These are phyloP conservation scores for Campoplex capitator DNA, from an alignment of 2,888 invertebrate species.

Conservation along the genomic window DNA sequence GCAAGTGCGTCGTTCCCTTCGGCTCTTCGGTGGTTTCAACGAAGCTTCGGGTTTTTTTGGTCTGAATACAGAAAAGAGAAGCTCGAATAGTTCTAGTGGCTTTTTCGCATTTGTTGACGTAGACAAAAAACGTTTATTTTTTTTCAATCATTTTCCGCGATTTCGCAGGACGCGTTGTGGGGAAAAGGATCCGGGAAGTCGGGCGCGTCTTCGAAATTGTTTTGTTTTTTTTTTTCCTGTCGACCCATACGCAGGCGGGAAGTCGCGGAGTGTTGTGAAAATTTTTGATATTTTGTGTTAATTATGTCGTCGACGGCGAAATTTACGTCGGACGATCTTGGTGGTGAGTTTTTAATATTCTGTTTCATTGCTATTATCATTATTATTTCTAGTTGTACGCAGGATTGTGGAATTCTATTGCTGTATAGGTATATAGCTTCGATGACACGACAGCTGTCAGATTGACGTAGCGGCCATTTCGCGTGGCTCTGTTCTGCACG, in stretches of 20 bases:
- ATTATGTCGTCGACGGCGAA: conserved; percentile 80
- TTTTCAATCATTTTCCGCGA: neutral
- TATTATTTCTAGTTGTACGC: neutral
- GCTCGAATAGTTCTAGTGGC: neutral
- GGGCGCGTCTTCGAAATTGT: conserved; percentile 39
- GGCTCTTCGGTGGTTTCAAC: conserved; percentile 41
- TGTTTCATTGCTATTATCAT: neutral
- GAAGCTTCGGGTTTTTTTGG: conserved; percentile 15
- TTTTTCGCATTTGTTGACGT: conserved; percentile 5
- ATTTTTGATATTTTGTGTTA: conserved; percentile 10
- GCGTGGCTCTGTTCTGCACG: conserved; percentile 72
- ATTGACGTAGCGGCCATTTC: conserved; percentile 79
- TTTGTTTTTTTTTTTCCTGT: conserved; percentile 45
- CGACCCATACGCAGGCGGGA: conserved; percentile 35
- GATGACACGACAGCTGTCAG: conserved; percentile 75
- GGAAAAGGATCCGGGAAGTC: neutral
- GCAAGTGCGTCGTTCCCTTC: conserved; percentile 72
- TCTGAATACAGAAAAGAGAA: neutral
- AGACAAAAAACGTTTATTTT: neutral
- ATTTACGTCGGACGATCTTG: conserved; percentile 80
- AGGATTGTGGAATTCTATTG: conserved; percentile 1
- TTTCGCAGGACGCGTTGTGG: conserved; percentile 3
- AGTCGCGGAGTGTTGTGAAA: conserved; percentile 56
- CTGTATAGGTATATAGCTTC: neutral
- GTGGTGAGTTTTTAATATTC: conserved; percentile 77